Base-by-base conservation (phyloP, 2,888 invertebrate species). In the Drosophila subquinaria region DNA sequence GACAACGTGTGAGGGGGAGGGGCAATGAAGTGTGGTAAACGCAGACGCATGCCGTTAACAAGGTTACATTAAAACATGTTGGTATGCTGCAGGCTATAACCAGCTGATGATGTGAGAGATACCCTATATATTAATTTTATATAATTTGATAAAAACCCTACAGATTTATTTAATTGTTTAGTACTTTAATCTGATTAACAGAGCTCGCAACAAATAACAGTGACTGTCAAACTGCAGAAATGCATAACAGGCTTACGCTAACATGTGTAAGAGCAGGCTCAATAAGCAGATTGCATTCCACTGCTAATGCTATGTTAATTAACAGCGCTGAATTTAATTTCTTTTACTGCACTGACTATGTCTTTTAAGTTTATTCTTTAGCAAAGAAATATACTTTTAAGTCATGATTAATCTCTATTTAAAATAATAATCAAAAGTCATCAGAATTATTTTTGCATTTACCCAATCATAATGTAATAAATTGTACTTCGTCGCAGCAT, bases 31-130 rank as follows among this genome's bases (percentile, higher is more conserved):
- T 15, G 53, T 15, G 13, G 53, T 17, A 40, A 55, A 13, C 52
- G 40, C 40, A 55, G 42, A 55, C 42, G 55, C 13, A 55, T 52
- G 60, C n/a, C 60, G 52, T 48, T 60, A 66, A 66, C 52, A 73
- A 73, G 57, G 64, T 75, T 69, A 64, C 60, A 72, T 55, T 69
- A 43, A 56, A 64, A 40, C 59, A 65, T 43, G 38, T 9, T 42
- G 36, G 30, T 30, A 38, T 53, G 59, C 20, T 20, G 13, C 15
- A 33, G 42, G 13, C 35, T 35, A 6, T 17, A 35, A 8, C 3
- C 13, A 33, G 13, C 35, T 15, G 35, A 23, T 45, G 20, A 3
- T 11, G n/a, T 8, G 0, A 13, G 0, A 45, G 10, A 63, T 72
- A 70, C 70, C 56, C 73, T 30, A 8, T 27, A 8, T 0, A 17